A percentile compares a stretch with the other conserved stretches of the same genome.
Conservation (phyloP, 2,113 vertebrate genomes). For the Odobenus rosmarus region DNA sequence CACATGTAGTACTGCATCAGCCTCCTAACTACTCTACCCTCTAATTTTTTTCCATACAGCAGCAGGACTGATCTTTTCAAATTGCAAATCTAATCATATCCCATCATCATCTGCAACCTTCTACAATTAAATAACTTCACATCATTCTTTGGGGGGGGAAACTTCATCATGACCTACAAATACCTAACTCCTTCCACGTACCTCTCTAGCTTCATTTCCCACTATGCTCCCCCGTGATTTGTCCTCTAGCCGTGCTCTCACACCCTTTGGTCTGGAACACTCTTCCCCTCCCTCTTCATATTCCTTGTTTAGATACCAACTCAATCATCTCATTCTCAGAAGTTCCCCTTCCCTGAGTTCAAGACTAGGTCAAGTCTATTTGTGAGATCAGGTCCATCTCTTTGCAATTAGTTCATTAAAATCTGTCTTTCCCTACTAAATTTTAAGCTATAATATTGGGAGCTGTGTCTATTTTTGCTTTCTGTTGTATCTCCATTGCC, state of each 20-base stretch:
- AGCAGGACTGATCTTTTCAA: neutral
- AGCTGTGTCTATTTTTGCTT: neutral
- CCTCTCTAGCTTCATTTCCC: neutral
- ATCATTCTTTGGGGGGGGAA: neutral
- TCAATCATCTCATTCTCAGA: neutral
- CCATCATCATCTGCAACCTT: neutral
- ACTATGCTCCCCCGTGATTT: neutral
- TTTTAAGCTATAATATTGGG: neutral
- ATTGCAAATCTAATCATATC: neutral
- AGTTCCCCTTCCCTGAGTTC: neutral
- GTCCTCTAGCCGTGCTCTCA: neutral
- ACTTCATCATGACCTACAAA: neutral
- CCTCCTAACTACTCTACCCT: neutral
- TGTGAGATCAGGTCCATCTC: neutral
- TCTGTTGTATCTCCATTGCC: neutral
- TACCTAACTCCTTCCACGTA: neutral
- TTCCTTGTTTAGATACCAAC: neutral
- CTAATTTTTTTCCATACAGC: neutral
- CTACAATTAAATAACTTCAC: neutral
- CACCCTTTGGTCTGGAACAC: neutral
- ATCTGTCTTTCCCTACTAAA: neutral
- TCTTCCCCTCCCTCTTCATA: neutral
- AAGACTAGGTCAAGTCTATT: neutral
- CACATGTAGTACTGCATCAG: neutral
- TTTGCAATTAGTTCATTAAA: constrained; percentile 13